Evolutionary conservation across 1,140 invertebrate species (phyloP).

Genomic region (Drosophila albomicans): DNA sequence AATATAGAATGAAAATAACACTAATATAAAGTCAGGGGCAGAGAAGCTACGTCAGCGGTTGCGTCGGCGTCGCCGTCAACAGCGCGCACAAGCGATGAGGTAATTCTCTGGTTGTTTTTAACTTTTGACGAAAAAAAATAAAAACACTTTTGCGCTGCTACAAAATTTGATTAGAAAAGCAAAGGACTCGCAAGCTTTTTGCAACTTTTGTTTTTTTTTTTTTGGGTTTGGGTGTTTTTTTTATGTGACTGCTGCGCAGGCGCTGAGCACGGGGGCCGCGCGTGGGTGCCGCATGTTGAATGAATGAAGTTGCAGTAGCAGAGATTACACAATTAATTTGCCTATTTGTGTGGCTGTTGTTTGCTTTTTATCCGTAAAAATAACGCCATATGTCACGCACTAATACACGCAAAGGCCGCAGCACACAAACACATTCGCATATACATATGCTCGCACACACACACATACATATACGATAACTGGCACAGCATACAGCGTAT

Average conservation of each 20-base stretch:
- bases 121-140: constrained; percentile 33
- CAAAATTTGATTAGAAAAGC: constrained; percentile 6
- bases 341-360: constrained; percentile 55
- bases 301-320: constrained; percentile 3
- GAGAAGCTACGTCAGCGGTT: constrained; percentile 57
- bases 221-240: not conserved
- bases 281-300: constrained; percentile 30
- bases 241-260: constrained; percentile 53
- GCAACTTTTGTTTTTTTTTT: constrained; percentile 30
- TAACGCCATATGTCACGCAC: constrained; percentile 79
- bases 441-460: constrained; percentile 25
- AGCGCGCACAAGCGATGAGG: constrained; percentile 70
- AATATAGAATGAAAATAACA: constrained; percentile 54
- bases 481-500: constrained; percentile 8
- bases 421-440: constrained; percentile 25
- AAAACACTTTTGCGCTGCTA: constrained; percentile 22
- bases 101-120: constrained; percentile 71
- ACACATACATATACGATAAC: constrained; percentile 37
- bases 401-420: constrained; percentile 48
- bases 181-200: constrained; percentile 15
- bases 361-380: constrained; percentile 54
- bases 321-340: constrained; percentile 69
- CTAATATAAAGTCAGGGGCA: constrained; percentile 76
- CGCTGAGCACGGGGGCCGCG: constrained; percentile 39
- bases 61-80: constrained; percentile 35